These are phyloP conservation scores for Drosophila ironensis DNA, from an alignment of 1,140 invertebrate genomes.

Conservation along the genomic window DNA sequence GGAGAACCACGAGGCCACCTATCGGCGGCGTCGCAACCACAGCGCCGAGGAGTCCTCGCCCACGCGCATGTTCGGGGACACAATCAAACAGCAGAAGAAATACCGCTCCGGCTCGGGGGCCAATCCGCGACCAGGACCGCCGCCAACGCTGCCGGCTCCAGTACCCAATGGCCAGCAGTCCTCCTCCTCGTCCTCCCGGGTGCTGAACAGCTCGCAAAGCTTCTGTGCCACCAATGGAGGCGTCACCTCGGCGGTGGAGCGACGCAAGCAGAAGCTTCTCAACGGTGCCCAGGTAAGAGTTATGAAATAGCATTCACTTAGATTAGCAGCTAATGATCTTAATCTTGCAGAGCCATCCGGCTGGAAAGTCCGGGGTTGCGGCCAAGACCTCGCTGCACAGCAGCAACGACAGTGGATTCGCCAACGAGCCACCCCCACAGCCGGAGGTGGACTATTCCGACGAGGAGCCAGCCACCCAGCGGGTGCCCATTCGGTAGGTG, in stretches of 20 bases:
- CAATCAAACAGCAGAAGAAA: conserved; percentile 78
- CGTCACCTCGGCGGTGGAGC: conserved; percentile 65
- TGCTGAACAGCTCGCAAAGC: conserved; percentile 83
- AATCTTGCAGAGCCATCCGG: conserved; percentile 36
- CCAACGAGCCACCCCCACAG: conserved; percentile 92
- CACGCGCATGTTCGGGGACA: conserved; percentile 84
- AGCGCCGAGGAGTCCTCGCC: conserved; percentile 83
- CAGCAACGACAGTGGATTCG: conserved; percentile 95
- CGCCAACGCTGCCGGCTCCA: conserved; percentile 86
- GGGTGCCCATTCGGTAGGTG: conserved; percentile 88
- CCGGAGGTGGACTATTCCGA: conserved; percentile 95
- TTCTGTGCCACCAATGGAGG: conserved; percentile 81
- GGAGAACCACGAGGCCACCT: conserved; percentile 70
- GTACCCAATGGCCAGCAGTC: conserved; percentile 82
- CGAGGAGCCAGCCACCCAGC: conserved; percentile 87
- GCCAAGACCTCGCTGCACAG: conserved; percentile 91
- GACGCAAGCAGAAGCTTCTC: conserved; percentile 74
- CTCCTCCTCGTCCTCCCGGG: conserved; percentile 65
- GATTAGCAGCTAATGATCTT: neutral
- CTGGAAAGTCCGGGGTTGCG: conserved; percentile 78
- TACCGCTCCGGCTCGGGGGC: conserved; percentile 54
- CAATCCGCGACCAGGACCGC: conserved; percentile 83
- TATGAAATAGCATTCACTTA: neutral
- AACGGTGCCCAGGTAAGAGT: conserved; percentile 60
- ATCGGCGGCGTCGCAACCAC: conserved; percentile 69